Base-by-base conservation (phyloP, 2,113 vertebrate genomes). In the Gadus macrocephalus region DNA sequence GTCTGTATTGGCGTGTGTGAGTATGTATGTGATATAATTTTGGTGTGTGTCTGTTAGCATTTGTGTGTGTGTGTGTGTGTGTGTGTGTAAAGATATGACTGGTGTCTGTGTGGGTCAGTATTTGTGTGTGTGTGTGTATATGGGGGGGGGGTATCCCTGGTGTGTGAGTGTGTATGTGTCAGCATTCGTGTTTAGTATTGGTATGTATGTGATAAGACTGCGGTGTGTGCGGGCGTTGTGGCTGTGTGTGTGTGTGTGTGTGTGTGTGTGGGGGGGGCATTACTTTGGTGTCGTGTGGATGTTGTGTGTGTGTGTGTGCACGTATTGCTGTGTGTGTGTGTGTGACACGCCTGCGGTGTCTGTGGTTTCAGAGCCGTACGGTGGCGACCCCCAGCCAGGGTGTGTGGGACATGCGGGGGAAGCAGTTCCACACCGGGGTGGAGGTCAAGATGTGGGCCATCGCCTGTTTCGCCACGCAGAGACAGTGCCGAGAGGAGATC, bases 381-480 rank as follows among this genome's bases (percentile, higher is more conserved):
- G 97, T 99, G 78, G 97, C 97, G 69, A 99, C 97, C 12, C 97
- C 97, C 38, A 98, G 96, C 86, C 97, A 99, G 0, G 97, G 97
- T 0, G 97, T 99, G 3, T 99, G 97, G 97, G 97, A 99, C 90
- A 99, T 99, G 97, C 79, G 97, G 72, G 97, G 97, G 61, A 99
- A 99, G 78, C 97, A 99, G 77, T 99, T 99, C 83, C 96, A 99
- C 87, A 98, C 96, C 1, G 97, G 97, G 42, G 96, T 98, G 69
- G 97, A 99, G 91, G 98, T 99, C 83, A 98, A 98, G 90, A 98
- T 99, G 96, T 99, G 97, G 97, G 96, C 97, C 62, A 98, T 99
- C 53, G 97, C 97, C 75, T 99, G 97, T 83, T 99, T 99, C 75
- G 97, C 97, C 81, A 98, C 97, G 4, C 97, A 99, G 92, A 94